A percentile compares a stretch with the other conserved stretches of the same genome.
Evolutionary conservation across 2,113 vertebrate species (phyloP).

Genomic region (mouse (Mus musculus)): GRCm39 chr4:50390001-50390500

Average conservation of each 20-base stretch:
- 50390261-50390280: background rate
- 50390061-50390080: background rate
- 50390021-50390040: background rate
- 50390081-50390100: background rate
- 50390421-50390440: background rate
- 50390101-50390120: background rate
- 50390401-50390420: background rate
- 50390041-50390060: background rate
- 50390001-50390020: background rate
- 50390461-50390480: too few relatives aligned
- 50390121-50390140: background rate
- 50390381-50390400: background rate
- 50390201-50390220: background rate
- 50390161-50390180: background rate
- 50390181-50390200: background rate
- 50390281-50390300: background rate
- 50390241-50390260: background rate
- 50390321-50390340: background rate
- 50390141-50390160: background rate
- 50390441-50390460: too few relatives aligned
- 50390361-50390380: background rate
- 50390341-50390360: background rate
- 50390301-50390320: background rate
- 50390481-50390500: too few relatives aligned
- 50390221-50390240: background rate